Percentiles rank a stretch among this genome's conserved stretches.
These are phyloP conservation scores for Athene cunicularia DNA, from an alignment of 2,113 vertebrate species.

Conservation along the genomic window DNA sequence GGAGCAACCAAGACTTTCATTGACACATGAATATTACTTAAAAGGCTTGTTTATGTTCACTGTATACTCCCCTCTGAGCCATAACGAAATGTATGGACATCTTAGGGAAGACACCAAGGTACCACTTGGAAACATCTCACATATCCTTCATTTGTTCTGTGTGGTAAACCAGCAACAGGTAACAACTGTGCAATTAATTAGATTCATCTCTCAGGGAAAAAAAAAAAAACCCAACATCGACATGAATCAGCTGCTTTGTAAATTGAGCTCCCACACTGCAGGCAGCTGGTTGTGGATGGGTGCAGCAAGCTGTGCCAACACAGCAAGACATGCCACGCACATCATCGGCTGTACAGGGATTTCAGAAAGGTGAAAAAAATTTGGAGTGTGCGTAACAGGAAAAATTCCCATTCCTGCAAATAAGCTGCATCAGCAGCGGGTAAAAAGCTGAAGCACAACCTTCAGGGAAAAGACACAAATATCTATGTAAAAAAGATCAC, in stretches of 20 bases:
- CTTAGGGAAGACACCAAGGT: background rate
- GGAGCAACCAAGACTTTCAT: background rate
- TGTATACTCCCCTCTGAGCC: background rate
- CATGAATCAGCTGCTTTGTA: background rate
- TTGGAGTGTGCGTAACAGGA: background rate
- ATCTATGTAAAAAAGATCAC: background rate
- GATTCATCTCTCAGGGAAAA: background rate
- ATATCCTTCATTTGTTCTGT: background rate
- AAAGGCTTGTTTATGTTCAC: background rate
- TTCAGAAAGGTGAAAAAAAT: background rate
- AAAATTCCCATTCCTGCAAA: background rate
- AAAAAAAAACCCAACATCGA: background rate
- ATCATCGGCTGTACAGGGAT: fast-evolving
- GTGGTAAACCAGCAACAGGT: slow-evolving; percentile 12
- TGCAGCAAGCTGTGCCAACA: background rate
- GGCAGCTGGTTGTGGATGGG: background rate
- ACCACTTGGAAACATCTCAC: background rate
- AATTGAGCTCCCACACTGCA: background rate
- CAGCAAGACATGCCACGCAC: background rate
- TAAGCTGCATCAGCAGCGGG: background rate
- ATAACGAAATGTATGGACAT: background rate
- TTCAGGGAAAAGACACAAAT: background rate
- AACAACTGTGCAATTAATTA: background rate
- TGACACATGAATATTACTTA: background rate
- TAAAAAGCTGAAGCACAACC: background rate